These are phyloP conservation scores for Quadroppia sp. DNA, from an alignment of 2,888 invertebrate species.

Conservation along the genomic window DNA sequence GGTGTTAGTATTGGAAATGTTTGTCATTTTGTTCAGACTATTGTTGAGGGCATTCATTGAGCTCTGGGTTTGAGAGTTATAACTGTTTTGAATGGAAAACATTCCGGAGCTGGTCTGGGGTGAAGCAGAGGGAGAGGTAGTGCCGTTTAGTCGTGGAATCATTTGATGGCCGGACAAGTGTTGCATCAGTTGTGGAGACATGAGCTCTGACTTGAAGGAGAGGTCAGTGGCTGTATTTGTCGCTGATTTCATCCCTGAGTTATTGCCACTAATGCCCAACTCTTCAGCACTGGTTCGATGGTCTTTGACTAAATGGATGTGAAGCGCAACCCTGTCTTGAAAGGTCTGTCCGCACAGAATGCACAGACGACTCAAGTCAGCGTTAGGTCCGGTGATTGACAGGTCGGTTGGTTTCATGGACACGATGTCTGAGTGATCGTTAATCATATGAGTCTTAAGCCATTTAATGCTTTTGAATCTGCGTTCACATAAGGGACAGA, in stretches of 20 bases:
- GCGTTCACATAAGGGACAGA: constrained; percentile 77
- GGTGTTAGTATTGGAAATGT: constrained; percentile 22
- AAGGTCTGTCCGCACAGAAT: constrained; percentile 54
- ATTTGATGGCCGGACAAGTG: constrained; percentile 24
- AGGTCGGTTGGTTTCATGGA: constrained; percentile 31
- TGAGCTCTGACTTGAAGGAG: constrained; percentile 36
- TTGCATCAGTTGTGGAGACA: constrained; percentile 24
- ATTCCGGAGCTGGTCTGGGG: background rate
- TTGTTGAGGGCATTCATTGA: constrained; percentile 15
- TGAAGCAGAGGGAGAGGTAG: constrained; percentile 33
- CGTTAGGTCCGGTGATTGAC: constrained; percentile 30
- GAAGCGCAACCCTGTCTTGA: constrained; percentile 53
- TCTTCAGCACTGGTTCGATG: constrained; percentile 50
- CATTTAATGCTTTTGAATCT: constrained; percentile 83
- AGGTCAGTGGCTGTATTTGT: constrained; percentile 41
- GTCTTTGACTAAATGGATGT: constrained; percentile 56
- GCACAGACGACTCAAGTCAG: constrained; percentile 47
- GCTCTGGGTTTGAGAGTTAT: background rate
- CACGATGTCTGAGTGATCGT: constrained; percentile 72
- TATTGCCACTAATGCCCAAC: constrained; percentile 44
- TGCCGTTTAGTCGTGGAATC: background rate
- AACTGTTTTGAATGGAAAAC: background rate
- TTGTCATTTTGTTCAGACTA: constrained; percentile 30
- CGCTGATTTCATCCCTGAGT: constrained; percentile 46
- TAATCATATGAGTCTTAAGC: constrained; percentile 76